Percentiles rank a stretch among this genome's conserved stretches.
phyloP scores from a whole-genome alignment of 2,113 vertebrate species.

The Madoqua kirkii region DNA sequence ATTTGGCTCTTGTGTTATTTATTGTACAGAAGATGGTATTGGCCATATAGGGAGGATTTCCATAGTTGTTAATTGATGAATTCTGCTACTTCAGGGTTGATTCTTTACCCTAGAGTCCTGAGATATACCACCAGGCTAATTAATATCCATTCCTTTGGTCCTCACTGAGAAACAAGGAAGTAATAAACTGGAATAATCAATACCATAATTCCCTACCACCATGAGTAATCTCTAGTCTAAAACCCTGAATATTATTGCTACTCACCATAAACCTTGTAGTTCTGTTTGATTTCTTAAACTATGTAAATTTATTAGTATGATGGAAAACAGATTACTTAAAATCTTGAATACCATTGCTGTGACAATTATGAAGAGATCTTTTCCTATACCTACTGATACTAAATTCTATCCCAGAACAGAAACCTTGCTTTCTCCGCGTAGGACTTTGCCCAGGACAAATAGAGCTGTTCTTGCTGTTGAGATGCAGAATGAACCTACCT shows the following conservation, averaged over 20 bases:
- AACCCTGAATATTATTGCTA: background rate
- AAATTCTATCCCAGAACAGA: background rate
- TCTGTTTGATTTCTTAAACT: background rate
- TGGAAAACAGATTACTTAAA: background rate
- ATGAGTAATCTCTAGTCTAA: background rate
- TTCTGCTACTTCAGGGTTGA: constrained; percentile 7
- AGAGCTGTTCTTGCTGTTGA: background rate
- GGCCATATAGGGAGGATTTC: background rate
- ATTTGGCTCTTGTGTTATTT: constrained; percentile 28
- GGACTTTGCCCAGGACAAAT: background rate
- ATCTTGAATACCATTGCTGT: background rate
- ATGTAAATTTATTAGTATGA: background rate
- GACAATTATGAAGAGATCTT: background rate
- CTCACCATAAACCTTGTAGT: background rate
- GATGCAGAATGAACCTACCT: background rate
- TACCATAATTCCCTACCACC: background rate
- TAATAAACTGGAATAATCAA: background rate
- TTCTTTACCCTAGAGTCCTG: background rate
- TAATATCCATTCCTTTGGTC: background rate
- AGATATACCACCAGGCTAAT: background rate
- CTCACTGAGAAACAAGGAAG: background rate
- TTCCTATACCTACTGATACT: background rate
- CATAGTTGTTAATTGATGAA: background rate
- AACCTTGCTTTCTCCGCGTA: background rate
- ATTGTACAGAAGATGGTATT: constrained; percentile 10